A percentile compares a stretch with the other conserved stretches of the same genome.
phyloP scores from a whole-genome alignment of 2,113 vertebrate species.

The Falco punctatus region DNA sequence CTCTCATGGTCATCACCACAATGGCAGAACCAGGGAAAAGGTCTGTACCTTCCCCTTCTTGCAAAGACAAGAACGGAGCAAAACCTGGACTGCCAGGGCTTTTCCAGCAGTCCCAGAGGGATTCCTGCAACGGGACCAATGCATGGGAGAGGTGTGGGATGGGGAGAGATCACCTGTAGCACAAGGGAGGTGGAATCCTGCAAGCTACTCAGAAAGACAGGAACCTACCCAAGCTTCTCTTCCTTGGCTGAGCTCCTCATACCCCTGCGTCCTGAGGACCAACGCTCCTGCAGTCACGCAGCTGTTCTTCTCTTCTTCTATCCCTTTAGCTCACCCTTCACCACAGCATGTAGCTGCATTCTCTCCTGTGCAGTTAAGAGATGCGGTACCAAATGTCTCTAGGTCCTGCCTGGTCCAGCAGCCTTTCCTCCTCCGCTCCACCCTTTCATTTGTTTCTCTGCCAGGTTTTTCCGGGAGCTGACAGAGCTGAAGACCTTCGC shows the following conservation, averaged over 20 bases:
- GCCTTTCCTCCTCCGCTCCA: background rate
- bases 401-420: background rate
- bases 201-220: background rate
- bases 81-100: background rate
- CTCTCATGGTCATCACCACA: background rate
- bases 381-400: fast-evolving
- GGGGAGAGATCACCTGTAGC: background rate
- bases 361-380: background rate
- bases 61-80: background rate
- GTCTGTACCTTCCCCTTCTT: background rate
- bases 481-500: slow-evolving; percentile 92
- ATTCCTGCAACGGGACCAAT: background rate
- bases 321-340: background rate
- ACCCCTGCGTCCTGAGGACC: fast-evolving
- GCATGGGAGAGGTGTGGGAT: background rate
- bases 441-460: fast-evolving
- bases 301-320: background rate
- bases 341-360: fast-evolving
- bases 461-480: slow-evolving; percentile 91
- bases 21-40: background rate
- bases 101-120: background rate
- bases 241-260: background rate
- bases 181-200: background rate
- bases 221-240: background rate
- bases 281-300: fast-evolving